Evolutionary conservation across 2,113 vertebrate genomes (phyloP), one percentile per base, ranked within the genome.

Genomic region (Nannobrachium achirus): DNA sequence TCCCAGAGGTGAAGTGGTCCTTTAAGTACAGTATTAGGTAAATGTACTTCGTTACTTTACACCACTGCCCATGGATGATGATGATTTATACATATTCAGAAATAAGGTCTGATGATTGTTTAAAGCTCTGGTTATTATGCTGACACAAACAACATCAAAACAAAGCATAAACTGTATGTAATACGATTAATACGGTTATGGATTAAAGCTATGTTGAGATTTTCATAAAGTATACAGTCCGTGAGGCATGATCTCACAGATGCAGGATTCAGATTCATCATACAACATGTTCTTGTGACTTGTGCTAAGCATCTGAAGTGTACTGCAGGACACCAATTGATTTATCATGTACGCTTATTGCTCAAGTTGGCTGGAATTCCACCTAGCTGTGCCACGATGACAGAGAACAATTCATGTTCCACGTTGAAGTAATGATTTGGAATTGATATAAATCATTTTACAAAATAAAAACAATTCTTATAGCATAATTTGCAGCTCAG

Each of bases 401-500:
- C 33, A 71, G 25, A 51, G 58, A 78, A 74, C 57, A n/a, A 41
- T 73, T 55, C 75, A 16, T 83, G 62, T 46, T 73, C 11, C 39
- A 50, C 14, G 13, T n/a, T 56, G 42, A 33, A 33, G 20, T 65
- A 63, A 16, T 53, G 40, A 68, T 74, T 61, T 69, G 25, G 56
- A 73, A 33, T 64, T 81, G 38, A 78, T 66, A 45, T 49, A 10
- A 46, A 25, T 53, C 10, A 7, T 76, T 63, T 78, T 41, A 16
- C 55, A 42, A 66, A 85, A 86, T 82, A 84, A 89, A 87, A 38
- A 46, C 56, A 70, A 10, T 10, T 16, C 73, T n/a, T 66, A 64
- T 51, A 56, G n/a, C 63, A 75, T 59, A 20, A 33, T 46, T 63
- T 78, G 25, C 50, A 33, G 3, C 25, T 33, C 25, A 33, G 25